Evolutionary conservation across 1,140 invertebrate genomes (phyloP).

Genomic region (Acromyrmex charruanus): DNA sequence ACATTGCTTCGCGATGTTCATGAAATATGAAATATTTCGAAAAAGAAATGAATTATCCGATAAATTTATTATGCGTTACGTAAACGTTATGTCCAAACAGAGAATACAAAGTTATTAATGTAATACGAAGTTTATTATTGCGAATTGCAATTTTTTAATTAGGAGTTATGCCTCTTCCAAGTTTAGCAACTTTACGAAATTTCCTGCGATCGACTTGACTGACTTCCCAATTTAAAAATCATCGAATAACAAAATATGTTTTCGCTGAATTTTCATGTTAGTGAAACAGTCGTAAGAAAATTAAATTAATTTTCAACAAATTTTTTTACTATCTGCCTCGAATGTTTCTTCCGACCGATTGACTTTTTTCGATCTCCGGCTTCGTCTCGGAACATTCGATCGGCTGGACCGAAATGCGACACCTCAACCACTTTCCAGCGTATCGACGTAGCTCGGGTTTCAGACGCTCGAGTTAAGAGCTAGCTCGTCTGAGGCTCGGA

Average conservation of each 20-base stretch:
- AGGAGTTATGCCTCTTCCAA: background rate
- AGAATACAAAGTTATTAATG: background rate
- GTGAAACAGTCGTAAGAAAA: background rate
- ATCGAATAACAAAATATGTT: background rate
- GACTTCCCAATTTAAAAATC: background rate
- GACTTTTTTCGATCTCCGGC: background rate
- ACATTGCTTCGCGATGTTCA: background rate
- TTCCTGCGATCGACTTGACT: background rate
- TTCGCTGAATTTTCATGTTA: background rate
- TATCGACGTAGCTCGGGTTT: conserved; percentile 66
- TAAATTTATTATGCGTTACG: background rate
- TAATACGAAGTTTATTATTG: background rate
- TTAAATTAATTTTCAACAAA: background rate
- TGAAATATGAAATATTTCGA: background rate
- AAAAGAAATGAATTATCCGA: background rate
- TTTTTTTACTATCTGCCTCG: background rate
- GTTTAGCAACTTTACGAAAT: background rate
- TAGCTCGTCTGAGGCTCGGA: conserved; percentile 25
- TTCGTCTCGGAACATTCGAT: conserved; percentile 59
- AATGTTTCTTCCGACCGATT: conserved; percentile 22
- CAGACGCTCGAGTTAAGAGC: conserved; percentile 64
- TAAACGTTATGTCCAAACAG: background rate
- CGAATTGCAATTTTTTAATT: background rate
- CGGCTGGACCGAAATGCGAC: conserved; percentile 69
- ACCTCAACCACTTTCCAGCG: conserved; percentile 72